Conservation (phyloP, 2,888 invertebrate genomes). For the Pseudococcus jackbeardsleyi region DNA sequence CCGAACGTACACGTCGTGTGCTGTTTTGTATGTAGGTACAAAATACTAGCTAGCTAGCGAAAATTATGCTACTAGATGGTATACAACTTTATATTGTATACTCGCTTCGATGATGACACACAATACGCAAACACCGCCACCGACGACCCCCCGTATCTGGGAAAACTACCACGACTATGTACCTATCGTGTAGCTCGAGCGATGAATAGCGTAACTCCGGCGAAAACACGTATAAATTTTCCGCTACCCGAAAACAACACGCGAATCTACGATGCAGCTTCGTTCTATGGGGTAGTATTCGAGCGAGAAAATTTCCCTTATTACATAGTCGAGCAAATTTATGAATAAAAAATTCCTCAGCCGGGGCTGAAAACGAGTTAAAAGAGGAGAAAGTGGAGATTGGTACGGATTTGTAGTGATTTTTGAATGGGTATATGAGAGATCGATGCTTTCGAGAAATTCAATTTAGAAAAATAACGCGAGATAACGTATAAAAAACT, state of each 20-base stretch:
- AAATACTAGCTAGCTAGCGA: background rate
- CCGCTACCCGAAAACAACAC: background rate
- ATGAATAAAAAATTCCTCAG: slow-evolving; percentile 1
- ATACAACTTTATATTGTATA: slow-evolving; percentile 7
- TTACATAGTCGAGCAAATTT: background rate
- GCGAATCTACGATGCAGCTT: background rate
- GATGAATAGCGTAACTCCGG: slow-evolving; percentile 22
- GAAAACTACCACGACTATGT: background rate
- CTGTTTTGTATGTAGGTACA: background rate
- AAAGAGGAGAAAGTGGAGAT: background rate
- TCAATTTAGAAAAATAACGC: too few relatives aligned
- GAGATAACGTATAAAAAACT: too few relatives aligned
- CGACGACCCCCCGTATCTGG: background rate
- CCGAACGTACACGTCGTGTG: background rate
- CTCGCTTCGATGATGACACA: slow-evolving; percentile 14
- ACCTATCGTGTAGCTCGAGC: background rate
- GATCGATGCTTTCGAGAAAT: too few relatives aligned
- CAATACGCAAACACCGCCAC: slow-evolving; percentile 13
- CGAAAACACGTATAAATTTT: slow-evolving; percentile 17
- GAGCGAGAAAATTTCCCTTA: slow-evolving; percentile 6
- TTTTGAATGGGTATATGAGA: background rate
- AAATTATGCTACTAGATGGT: slow-evolving; percentile 12
- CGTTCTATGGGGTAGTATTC: background rate
- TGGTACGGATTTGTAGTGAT: background rate
- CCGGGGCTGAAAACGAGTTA: background rate